phyloP scores from a whole-genome alignment of 2,113 vertebrate genomes.

The Sturnus vulgaris region DNA sequence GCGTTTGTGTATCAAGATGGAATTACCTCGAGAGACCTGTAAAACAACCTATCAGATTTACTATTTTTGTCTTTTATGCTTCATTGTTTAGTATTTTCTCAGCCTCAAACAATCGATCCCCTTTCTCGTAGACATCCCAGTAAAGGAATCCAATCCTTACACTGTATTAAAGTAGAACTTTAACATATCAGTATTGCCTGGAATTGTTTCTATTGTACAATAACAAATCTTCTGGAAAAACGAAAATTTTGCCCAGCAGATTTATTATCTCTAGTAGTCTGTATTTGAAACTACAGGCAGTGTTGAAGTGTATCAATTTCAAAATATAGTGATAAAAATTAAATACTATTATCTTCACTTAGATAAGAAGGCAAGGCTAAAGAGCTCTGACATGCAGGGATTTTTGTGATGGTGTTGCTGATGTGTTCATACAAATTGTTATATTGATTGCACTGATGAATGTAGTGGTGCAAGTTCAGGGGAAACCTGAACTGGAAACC shows the following conservation, averaged over 20 bases:
- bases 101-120: not conserved
- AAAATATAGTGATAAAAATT: not conserved
- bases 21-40: not conserved
- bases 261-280: not conserved
- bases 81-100: not conserved
- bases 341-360: not conserved
- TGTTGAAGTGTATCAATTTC: not conserved
- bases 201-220: not conserved
- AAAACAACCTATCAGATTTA: not conserved
- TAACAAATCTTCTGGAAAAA: not conserved
- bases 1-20: rapidly evolving
- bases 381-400: not conserved
- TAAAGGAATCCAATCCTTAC: not conserved
- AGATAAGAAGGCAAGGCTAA: not conserved
- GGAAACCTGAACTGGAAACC: not conserved
- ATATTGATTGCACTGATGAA: not conserved
- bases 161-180: not conserved
- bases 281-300: not conserved
- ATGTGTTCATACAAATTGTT: not conserved
- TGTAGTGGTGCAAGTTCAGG: not conserved
- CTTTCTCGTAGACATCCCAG: not conserved
- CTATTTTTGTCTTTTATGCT: not conserved
- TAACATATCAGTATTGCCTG: rapidly evolving
- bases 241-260: not conserved
- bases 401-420: not conserved